Base-by-base conservation (phyloP, 2,888 invertebrate species). In the Agonum fuliginosum region DNA sequence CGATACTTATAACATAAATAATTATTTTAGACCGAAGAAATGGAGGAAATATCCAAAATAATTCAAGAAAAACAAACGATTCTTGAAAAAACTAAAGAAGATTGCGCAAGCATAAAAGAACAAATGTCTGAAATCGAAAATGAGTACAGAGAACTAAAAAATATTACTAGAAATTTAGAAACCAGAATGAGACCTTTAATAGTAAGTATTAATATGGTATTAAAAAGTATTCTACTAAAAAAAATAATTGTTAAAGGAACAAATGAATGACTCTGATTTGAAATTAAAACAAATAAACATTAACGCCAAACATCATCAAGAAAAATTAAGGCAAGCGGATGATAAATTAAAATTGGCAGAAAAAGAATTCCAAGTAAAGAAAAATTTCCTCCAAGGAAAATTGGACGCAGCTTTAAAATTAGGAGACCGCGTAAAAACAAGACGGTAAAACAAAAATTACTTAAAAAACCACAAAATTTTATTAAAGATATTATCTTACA, bases 351-450 rank as follows among this genome's bases (percentile, higher is more conserved):
- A 80, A 4, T 71, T 79, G 3, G 84, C 83, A 72, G 80, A 85
- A 78, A 84, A 86, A 41, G 84, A 86, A 5, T 81, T 89, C 4
- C 82, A 87, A 48, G 87, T 89, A 17, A 88, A 90, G 80, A 86
- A 88, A 80, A 82, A 81, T 69, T 86, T 87, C 78, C 81, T 90
- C 17, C 80, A 84, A 24, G 85, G 86, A 12, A 85, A 88, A 19
- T 86, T 86, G 20, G 83, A 83, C 22, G 86, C 88, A 67, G 91
- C 91, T 0, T 83, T 84, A 51, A 83, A 81, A 37, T 82, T 88
- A 10, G 90, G 91, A 27, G 84, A 87, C 0, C 86, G 90, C 80
- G 85, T 90, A 3, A 83, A 87, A 0, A 86, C 88, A 4, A 85
- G 88, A 0, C 89, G 90, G 91, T 91, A 82, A 30, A 30, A 17